These are phyloP conservation scores for Lochmaea crataegi DNA, from an alignment of 2,888 invertebrate species.

Conservation along the genomic window DNA sequence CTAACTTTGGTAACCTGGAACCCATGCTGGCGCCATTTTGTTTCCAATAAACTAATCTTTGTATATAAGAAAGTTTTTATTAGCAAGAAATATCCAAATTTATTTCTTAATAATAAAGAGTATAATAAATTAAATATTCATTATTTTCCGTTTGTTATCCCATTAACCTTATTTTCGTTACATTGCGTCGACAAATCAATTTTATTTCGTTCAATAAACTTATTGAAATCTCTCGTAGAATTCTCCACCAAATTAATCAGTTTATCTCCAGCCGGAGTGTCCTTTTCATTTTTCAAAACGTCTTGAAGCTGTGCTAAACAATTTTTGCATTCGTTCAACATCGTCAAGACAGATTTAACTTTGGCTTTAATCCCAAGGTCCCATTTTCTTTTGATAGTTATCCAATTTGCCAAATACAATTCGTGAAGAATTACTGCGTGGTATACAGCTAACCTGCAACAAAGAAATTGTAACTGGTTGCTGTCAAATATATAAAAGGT, in stretches of 20 bases:
- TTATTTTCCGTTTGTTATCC: background rate
- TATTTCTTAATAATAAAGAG: too few relatives aligned
- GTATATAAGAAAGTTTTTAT: too few relatives aligned
- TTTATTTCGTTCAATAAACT: conserved; percentile 66
- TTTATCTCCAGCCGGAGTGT: conserved; percentile 70
- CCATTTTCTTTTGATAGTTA: conserved; percentile 56
- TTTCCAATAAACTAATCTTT: too few relatives aligned
- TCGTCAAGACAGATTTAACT: conserved; percentile 62
- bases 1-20: too few relatives aligned
- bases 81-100: too few relatives aligned
- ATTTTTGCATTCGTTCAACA: conserved; percentile 66
- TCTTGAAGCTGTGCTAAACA: conserved; percentile 65
- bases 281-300: conserved; percentile 67
- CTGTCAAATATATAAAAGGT: too few relatives aligned
- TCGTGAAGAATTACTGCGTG: conserved; percentile 32
- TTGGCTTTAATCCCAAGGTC: conserved; percentile 61
- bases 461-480: conserved; percentile 1
- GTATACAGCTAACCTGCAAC: conserved; percentile 27
- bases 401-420: conserved; percentile 56
- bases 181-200: conserved; percentile 57
- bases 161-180: conserved; percentile 78
- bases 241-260: conserved; percentile 66
- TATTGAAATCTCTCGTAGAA: conserved; percentile 67
- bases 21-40: too few relatives aligned
- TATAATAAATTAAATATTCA: background rate